Conservation (phyloP, 1,140 invertebrate genomes). For the Anagrus nilaparvatae region DNA sequence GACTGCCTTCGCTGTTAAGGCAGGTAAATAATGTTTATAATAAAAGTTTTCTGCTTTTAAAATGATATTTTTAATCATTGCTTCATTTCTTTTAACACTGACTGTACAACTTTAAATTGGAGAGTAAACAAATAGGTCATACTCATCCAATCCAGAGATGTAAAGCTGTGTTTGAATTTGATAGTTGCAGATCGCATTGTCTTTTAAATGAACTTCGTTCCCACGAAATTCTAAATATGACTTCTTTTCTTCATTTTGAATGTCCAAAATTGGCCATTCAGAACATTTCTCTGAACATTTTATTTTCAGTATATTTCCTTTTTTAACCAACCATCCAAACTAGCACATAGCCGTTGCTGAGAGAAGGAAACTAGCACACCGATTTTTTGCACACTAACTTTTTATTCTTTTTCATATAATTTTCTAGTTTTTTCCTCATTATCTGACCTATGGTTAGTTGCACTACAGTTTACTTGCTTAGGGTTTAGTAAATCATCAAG, state of each 20-base stretch:
- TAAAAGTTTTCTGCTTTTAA: slow-evolving; percentile 19
- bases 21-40: slow-evolving; percentile 18
- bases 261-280: slow-evolving; percentile 17
- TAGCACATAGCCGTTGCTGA: slow-evolving; percentile 22
- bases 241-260: slow-evolving; percentile 6
- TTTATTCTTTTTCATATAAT: slow-evolving; percentile 15
- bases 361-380: slow-evolving; percentile 15
- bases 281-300: slow-evolving; percentile 20
- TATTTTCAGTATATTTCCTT: slow-evolving; percentile 21
- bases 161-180: slow-evolving; percentile 23
- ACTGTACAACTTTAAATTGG: slow-evolving; percentile 16
- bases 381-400: slow-evolving; percentile 14
- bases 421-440: slow-evolving; percentile 11
- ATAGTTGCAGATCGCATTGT: slow-evolving; percentile 17
- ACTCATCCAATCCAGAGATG: slow-evolving; percentile 16
- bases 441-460: slow-evolving; percentile 14
- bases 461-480: too few species aligned
- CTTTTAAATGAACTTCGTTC: slow-evolving; percentile 15
- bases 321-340: slow-evolving; percentile 20
- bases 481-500: too few species aligned
- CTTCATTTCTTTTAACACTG: slow-evolving; percentile 17
- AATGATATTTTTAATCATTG: slow-evolving; percentile 17
- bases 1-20: background rate
- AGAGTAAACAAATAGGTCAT: slow-evolving; percentile 22
- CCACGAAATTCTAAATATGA: slow-evolving; percentile 18